Evolutionary conservation across 2,113 vertebrate species (phyloP).

Genomic region (Microtus richardsoni): DNA sequence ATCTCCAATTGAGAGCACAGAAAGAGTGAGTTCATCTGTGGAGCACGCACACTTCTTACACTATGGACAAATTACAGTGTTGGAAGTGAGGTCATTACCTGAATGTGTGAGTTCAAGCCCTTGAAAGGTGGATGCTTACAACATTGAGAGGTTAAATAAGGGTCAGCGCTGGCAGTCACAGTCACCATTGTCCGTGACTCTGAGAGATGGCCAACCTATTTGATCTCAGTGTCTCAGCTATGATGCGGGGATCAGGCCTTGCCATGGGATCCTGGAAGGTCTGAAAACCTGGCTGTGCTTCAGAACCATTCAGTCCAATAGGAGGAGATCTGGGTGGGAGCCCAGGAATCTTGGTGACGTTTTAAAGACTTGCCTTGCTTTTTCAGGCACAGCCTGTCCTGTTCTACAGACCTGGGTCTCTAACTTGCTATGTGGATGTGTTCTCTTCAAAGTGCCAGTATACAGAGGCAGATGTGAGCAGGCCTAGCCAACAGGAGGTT

Average conservation of each 20-base stretch:
- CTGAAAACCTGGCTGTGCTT: neutral
- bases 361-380: slow-evolving; percentile 41
- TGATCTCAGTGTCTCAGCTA: neutral
- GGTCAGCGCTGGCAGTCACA: neutral
- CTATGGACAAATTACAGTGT: neutral
- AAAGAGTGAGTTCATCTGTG: neutral
- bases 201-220: neutral
- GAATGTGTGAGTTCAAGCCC: neutral
- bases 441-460: neutral
- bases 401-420: neutral
- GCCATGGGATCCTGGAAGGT: neutral
- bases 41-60: neutral
- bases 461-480: neutral
- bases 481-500: neutral
- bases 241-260: neutral
- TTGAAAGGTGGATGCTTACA: neutral
- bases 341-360: neutral
- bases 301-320: neutral
- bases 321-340: neutral
- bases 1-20: neutral
- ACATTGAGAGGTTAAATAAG: neutral
- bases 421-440: slow-evolving; percentile 6
- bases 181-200: neutral
- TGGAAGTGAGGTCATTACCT: neutral
- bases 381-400: neutral